Base-by-base conservation (phyloP, 2,113 vertebrate species). In the Platycercus adscitus region DNA sequence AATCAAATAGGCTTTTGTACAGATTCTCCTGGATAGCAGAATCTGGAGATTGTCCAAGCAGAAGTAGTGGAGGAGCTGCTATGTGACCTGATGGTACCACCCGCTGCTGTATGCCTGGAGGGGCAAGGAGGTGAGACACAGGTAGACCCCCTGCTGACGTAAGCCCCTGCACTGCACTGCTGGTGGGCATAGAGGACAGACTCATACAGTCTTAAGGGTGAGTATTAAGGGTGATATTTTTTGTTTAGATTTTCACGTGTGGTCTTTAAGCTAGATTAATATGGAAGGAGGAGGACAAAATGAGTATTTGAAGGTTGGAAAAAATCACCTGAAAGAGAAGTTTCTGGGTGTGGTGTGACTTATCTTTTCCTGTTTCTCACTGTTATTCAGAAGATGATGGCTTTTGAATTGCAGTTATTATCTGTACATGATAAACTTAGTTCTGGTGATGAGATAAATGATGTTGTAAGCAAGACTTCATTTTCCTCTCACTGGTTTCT, bases 301-400 rank as follows among this genome's bases (percentile, higher is more conserved):
- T 37, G 52, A 60, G n/a, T 71, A 18, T 72, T 60, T 79, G 73
- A 87, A 89, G 52, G 33, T n/a, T 89, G 78, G 73, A 72, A 94
- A 91, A 96, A 95, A 77, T 91, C 81, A 94, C 84, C 87, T 95
- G 70, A 66, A 76, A 94, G 43, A 52, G 28, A 89, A 68, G 17
- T 73, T 89, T 89, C 81, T 87, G 78, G 78, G 93, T 94, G 94
- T 89, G 89, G 89, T 79, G 50, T 88, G 81, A 72, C 66, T 75
- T 96, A 80, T 71, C 88, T 97, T 95, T 96, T 97, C 93, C 94
- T 94, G 93, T 94, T 96, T 93, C 89, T 87, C 79, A 53, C 53
- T 75, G 41, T 73, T 95, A 50, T 91, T 95, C 53, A 91, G 61
- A n/a, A 91, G 52, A 78, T 26, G 44, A 28, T 70, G 46, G 41